Evolutionary conservation across 2,888 invertebrate species (phyloP).

Genomic region (Leucozona laternaria): DNA sequence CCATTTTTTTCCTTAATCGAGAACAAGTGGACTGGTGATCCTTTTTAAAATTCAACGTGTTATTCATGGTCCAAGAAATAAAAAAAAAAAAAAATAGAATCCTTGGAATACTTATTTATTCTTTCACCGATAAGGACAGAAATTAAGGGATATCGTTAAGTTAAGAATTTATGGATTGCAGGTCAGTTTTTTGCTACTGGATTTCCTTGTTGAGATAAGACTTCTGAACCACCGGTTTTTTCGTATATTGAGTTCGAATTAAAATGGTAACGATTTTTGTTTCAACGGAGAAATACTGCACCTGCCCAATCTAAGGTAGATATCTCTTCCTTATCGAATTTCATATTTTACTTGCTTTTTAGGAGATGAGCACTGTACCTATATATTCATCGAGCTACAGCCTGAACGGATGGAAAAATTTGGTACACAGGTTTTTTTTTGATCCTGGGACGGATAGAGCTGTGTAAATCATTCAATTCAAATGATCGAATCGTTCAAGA

Average conservation of each 20-base stretch:
- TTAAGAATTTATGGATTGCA: conserved; percentile 27
- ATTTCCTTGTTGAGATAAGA: conserved; percentile 11
- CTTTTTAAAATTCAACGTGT: background rate
- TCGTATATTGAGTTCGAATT: background rate
- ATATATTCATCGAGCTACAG: too few species aligned
- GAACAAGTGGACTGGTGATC: conserved; percentile 30
- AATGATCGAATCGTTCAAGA: too few species aligned
- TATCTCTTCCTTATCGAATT: too few species aligned
- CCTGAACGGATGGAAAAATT: too few species aligned
- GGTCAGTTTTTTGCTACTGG: conserved; percentile 26
- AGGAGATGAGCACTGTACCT: too few species aligned
- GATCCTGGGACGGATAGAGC: too few species aligned
- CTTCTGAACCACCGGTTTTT: background rate
- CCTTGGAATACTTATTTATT: conserved; percentile 17
- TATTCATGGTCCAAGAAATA: background rate
- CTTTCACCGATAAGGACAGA: background rate
- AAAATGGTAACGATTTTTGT: background rate
- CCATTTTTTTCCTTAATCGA: conserved; percentile 3
- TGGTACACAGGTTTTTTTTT: too few species aligned
- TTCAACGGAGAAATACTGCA: background rate
- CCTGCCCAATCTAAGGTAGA: too few species aligned
- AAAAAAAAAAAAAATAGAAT: background rate
- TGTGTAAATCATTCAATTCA: too few species aligned
- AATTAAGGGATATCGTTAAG: background rate
- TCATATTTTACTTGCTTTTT: background rate